phyloP scores from a whole-genome alignment of 2,113 vertebrate genomes.

The Ursus arctos region DNA sequence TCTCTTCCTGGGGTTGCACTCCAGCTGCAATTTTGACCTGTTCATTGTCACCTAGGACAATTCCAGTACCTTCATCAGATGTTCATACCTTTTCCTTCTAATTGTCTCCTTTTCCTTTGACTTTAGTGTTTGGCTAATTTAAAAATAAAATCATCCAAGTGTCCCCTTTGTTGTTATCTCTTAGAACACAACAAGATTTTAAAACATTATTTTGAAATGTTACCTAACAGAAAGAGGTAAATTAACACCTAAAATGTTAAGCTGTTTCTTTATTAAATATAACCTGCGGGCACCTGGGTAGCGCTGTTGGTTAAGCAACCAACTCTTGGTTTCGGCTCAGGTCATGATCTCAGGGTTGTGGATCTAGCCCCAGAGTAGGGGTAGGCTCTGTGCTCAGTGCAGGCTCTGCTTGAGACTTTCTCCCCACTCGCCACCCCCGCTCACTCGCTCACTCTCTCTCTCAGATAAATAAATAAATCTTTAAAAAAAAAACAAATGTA shows the following conservation, averaged over 20 bases:
- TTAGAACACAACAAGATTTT: not conserved
- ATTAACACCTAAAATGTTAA: not conserved
- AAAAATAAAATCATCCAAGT: not conserved
- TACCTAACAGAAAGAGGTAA: not conserved
- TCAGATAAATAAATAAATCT: not conserved
- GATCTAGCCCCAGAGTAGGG: not conserved
- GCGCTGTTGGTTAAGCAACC: not conserved
- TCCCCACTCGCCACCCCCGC: too few species aligned
- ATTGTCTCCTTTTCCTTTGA: not conserved
- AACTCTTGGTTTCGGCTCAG: not conserved
- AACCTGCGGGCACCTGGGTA: not conserved
- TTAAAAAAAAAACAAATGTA: not conserved
- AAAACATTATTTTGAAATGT: conserved; percentile 7
- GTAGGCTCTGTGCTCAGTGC: not conserved
- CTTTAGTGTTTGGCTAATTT: not conserved
- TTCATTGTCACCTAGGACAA: not conserved
- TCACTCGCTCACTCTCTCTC: not conserved
- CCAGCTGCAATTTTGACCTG: not conserved
- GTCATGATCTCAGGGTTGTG: not conserved
- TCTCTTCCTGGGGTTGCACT: not conserved
- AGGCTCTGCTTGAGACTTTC: not conserved
- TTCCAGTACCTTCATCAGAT: not conserved
- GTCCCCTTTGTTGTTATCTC: not conserved
- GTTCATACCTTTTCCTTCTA: not conserved
- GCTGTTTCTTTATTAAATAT: not conserved